Evolutionary conservation across 2,113 vertebrate genomes (phyloP), one percentile per base, ranked within the genome.

Genomic region (Axis porcinus): DNA sequence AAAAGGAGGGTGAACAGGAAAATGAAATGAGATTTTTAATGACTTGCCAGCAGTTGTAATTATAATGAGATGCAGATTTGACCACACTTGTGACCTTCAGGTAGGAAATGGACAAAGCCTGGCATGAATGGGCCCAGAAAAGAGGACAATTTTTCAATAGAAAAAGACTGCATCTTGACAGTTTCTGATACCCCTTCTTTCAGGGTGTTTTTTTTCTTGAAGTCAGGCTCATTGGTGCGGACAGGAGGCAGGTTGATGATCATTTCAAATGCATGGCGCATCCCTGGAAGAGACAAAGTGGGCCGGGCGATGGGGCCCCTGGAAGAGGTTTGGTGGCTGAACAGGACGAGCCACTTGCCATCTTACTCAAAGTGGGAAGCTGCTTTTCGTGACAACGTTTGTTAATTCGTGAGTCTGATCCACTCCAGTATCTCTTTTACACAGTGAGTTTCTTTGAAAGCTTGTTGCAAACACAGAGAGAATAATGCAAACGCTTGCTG

Each of bases 21-120:
- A 95, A 94, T 36, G 86, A 97, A 98, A 98, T 98, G 97, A 98
- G 97, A 97, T 97, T 97, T 98, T 97, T 97, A 97, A 98, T 97
- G 96, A 89, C 96, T 98, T 97, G 97, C 89, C 89, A 88, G 74
- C 94, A 95, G 78, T 97, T 84, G 86, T 94, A 97, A 95, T 97
- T 96, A 97, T 96, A 97, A 98, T 95, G 95, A 97, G 91, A 91
- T 52, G 92, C 36, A 76, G 43, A 36, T 96, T 67, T 54, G 94
- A 83, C 91, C 64, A n/a, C 1, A 10, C 5, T 2, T 25, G 36
- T 95, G 94, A 97, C 97, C 97, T 97, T 95, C 93, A 96, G 97
- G 86, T 93, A 40, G 89, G 89, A 79, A 43, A 11, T 1, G 9
- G 70, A 86, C 55, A 10, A 82, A 79, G 57, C 52, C 16, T 16